Conservation (phyloP, 2,113 vertebrate species). For the Pelecanoides urinatrix region DNA sequence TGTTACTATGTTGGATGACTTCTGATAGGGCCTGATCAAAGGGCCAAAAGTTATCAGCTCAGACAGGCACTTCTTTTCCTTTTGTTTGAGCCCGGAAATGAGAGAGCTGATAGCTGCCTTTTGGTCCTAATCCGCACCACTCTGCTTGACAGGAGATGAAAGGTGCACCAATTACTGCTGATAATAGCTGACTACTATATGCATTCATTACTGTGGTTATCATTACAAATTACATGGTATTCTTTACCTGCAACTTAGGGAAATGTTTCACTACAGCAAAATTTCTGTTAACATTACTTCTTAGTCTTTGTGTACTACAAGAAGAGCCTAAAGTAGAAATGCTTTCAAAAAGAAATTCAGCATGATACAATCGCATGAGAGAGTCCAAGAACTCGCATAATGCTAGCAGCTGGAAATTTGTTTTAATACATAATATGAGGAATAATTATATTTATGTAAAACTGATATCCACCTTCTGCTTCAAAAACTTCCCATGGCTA, state of each 20-base stretch:
- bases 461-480: background rate
- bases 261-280: background rate
- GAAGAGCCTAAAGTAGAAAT: background rate
- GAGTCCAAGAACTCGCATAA: background rate
- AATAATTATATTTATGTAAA: background rate
- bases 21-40: slow-evolving; percentile 85
- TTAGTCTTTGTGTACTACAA: background rate
- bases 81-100: slow-evolving; percentile 90
- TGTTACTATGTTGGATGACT: slow-evolving; percentile 75
- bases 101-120: slow-evolving; percentile 83
- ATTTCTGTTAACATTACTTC: background rate
- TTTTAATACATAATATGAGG: background rate
- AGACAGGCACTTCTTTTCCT: slow-evolving; percentile 75
- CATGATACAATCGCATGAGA: background rate
- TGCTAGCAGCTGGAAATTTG: background rate
- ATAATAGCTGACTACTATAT: slow-evolving; percentile 76
- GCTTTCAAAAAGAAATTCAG: background rate
- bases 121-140: slow-evolving; percentile 79
- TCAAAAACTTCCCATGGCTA: background rate
- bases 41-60: slow-evolving; percentile 88
- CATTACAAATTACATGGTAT: slow-evolving; percentile 37
- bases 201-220: slow-evolving; percentile 69
- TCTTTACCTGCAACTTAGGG: slow-evolving; percentile 3
- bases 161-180: slow-evolving; percentile 83
- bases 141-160: slow-evolving; percentile 90